Base-by-base conservation (phyloP, 2,888 invertebrate species). In the Andrena hattorfiana region DNA sequence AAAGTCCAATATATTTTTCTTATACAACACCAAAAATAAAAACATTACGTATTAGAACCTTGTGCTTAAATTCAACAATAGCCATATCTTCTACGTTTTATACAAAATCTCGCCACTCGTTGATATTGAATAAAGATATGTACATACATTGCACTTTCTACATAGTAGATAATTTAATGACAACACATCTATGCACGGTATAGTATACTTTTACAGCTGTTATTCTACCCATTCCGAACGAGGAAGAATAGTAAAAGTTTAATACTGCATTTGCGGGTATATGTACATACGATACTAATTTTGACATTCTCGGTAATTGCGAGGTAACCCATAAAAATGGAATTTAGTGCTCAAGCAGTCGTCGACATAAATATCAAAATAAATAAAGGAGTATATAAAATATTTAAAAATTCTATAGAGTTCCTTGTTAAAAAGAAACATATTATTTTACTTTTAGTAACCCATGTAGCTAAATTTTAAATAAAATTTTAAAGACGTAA, bases 251-350 rank as follows among this genome's bases (percentile, higher is more conserved):
- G 2, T 23, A 10, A n/a, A 54, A 67, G 35, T 35, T n/a, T 75
- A 72, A 76, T 83, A 70, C 75, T 75, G 63, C 48, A 49, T 56
- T 30, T 30, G 63, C 35, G 67, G 5, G 23, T 20, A 60, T 63
- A 60, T 67, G 60, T 32, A 35, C 59, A 16, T 63, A n/a, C 49
- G 49, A 30, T 42, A n/a, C 26, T 20, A 51, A 20, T 42, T 42
- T 16, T 16, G 1, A 42, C 16, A 51, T 51, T 8, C 23, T 26
- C 23, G 23, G 20, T 10, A 56, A 56, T 23, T 1, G 23, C 23
- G 4, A 56, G 4, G 3, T 56, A 10, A 56, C 23, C 10, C 23
- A 26, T 26, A 56, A 10, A 26, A 56, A 56, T 56, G 10, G 1
- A 56, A 35, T 23, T 42, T 70, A n/a, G n/a, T 35, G 5, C 2